A percentile compares a stretch with the other conserved stretches of the same genome.
These are phyloP conservation scores for Sepioteuthis lessoniana DNA, from an alignment of 2,888 invertebrate species.

Conservation along the genomic window DNA sequence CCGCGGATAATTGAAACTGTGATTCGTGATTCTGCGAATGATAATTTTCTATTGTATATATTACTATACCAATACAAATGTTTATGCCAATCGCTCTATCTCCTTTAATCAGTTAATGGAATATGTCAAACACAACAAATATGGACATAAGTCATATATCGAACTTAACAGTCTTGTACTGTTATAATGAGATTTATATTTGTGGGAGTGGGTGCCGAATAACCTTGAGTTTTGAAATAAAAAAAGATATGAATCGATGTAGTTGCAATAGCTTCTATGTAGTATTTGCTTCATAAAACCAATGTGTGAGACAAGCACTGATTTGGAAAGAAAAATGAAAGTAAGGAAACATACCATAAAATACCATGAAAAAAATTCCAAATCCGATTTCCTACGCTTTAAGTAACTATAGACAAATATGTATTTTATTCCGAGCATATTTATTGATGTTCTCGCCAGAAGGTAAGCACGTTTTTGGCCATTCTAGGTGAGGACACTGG, in stretches of 20 bases:
- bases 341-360: not conserved
- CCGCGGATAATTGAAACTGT: too few species aligned
- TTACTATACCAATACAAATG: too few species aligned
- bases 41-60: too few species aligned
- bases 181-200: not conserved
- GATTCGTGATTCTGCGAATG: too few species aligned
- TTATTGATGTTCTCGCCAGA: conserved; percentile 9
- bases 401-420: conserved; percentile 33
- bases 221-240: not conserved
- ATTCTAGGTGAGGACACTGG: not conserved
- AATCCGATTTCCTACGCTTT: not conserved
- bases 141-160: not conserved
- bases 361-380: not conserved
- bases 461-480: not conserved
- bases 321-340: not conserved
- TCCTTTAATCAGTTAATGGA: too few species aligned
- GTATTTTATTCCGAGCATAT: not conserved
- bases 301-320: not conserved
- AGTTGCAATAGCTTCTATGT: not conserved
- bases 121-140: too few species aligned
- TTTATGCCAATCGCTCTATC: too few species aligned
- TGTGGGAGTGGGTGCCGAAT: not conserved
- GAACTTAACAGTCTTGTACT: not conserved
- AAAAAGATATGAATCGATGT: not conserved
- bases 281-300: not conserved